A percentile compares a stretch with the other conserved stretches of the same genome.
phyloP scores from a whole-genome alignment of 2,797 vertebrate genomes.

The Zalophus californianus region DNA sequence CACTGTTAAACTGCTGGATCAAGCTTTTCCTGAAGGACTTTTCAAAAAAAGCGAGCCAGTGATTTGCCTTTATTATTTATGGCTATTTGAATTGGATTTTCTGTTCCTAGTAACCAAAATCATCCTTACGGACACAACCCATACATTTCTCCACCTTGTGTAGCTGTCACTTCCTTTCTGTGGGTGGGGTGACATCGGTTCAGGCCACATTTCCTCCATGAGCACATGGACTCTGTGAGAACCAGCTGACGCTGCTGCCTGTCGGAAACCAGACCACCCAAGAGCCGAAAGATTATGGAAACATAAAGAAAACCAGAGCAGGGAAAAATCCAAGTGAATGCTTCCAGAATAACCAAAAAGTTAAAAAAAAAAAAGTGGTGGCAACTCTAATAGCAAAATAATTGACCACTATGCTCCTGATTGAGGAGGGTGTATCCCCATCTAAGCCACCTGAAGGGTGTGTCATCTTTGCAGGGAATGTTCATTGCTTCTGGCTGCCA shows the following conservation, averaged over 20 bases:
- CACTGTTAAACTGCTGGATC: conserved; percentile 71
- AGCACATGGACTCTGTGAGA: conserved; percentile 80
- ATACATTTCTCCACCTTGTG: conserved; percentile 67
- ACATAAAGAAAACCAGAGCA: conserved; percentile 83
- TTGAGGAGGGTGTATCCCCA: not conserved
- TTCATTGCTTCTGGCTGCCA: not conserved
- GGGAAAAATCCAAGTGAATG: conserved; percentile 77
- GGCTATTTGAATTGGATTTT: conserved; percentile 55
- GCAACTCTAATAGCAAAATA: conserved; percentile 57
- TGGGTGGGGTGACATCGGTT: conserved; percentile 80
- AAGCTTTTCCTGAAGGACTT: conserved; percentile 78
- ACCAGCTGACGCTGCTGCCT: conserved; percentile 84
- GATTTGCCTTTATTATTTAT: conserved; percentile 57
- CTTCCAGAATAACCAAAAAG: conserved; percentile 79
- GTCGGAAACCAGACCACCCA: conserved; percentile 85
- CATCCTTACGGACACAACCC: conserved; percentile 37
- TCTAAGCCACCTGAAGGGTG: conserved; percentile 9
- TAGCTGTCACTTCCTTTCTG: conserved; percentile 81
- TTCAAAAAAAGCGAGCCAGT: not conserved
- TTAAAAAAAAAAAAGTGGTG: conserved; percentile 27
- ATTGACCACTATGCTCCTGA: conserved; percentile 37
- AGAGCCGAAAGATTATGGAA: conserved; percentile 82
- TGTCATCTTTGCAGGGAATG: not conserved
- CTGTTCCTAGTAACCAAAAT: conserved; percentile 70
- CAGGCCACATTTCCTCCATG: conserved; percentile 81